Evolutionary conservation across 2,888 invertebrate genomes (phyloP), one percentile per base, ranked within the genome.

Genomic region (Incurvaria masculella): DNA sequence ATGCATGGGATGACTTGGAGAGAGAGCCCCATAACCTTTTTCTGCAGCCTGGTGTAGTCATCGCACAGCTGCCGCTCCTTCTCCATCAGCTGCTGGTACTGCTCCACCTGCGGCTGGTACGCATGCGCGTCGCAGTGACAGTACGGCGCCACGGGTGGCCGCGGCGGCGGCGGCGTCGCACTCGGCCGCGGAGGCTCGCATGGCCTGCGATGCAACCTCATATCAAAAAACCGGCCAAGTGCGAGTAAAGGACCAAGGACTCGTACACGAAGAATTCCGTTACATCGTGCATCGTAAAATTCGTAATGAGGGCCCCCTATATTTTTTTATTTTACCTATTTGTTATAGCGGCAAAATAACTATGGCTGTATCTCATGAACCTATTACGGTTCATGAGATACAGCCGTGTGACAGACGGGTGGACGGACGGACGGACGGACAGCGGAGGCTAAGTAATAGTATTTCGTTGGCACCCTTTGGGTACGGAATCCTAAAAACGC

Each of bases 51-150:
- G 33, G 73, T 69, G 54, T 84, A 70, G 55, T 85, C 82, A 10
- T 82, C 66, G 51, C 81, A 79, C 2, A 85, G 64, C 42, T 80
- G 76, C 52, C 76, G 76, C 54, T 85, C 84, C 55, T 84, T 85
- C 19, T 83, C 80, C 0, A 83, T 68, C 42, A 86, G 60, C 53
- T 82, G 80, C 56, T 81, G 81, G 65, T 85, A 86, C 51, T 83
- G 81, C 51, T 81, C 82, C 50, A 83, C 76, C 46, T 81, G 67
- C 0, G 81, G 83, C 1, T 81, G 80, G 58, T 84, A 84, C 0
- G 81, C 72, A 57, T 85, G 85, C 0, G 74, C 76, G 53, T 85
- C 83, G 65, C 86, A 86, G 60, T 83, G 81, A 57, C 86, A 86
- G 58, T 83, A 83, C 0, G 83, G 82, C 1, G 83, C 82, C 2